Conservation (phyloP, 2,113 vertebrate species). For the Sprattus sprattus region DNA sequence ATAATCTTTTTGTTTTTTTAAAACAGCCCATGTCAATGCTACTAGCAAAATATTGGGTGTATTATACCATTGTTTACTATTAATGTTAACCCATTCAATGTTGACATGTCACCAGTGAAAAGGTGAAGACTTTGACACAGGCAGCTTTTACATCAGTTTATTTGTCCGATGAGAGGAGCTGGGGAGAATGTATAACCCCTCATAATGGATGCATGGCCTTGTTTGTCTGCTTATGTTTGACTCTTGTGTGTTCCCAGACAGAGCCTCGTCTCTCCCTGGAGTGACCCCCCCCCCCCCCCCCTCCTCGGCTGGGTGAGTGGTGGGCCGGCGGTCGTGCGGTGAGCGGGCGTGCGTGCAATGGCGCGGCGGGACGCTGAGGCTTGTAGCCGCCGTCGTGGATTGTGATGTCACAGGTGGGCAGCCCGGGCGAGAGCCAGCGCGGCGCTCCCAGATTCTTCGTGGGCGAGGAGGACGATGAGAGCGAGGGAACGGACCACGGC, state of each 20-base stretch:
- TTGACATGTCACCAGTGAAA: no score
- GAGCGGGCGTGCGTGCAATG: conserved; percentile 67
- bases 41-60: no score
- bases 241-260: no score
- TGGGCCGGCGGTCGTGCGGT: conserved; percentile 34
- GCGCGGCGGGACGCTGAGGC: conserved; percentile 77
- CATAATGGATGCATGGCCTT: neutral
- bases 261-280: no score
- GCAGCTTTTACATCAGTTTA: no score
- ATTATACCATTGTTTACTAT: no score
- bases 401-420: conserved; percentile 93
- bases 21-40: no score
- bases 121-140: no score
- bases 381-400: conserved; percentile 66
- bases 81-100: no score
- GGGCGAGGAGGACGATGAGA: conserved; percentile 92
- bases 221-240: no score
- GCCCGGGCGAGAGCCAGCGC: conserved; percentile 82
- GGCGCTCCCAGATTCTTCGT: conserved; percentile 93
- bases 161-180: neutral
- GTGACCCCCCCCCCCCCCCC: neutral
- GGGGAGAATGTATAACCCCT: neutral
- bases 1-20: no score
- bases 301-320: conserved; percentile 33
- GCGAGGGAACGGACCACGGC: conserved; percentile 77